Conservation (phyloP, 2,888 invertebrate species). For the Drosophila suboccidentalis region DNA sequence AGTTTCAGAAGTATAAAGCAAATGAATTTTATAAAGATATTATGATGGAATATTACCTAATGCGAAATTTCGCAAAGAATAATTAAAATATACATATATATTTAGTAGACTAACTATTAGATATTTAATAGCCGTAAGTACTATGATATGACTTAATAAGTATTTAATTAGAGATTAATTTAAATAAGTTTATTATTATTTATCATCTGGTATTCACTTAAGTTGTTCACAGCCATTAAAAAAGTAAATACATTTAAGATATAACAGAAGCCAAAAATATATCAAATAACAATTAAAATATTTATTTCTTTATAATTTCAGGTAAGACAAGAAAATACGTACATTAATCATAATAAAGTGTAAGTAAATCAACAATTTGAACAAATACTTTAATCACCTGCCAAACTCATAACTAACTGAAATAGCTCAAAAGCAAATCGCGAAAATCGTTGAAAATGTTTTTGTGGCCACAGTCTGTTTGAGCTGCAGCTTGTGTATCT, state of each 20-base stretch:
- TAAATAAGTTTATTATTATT: too few relatives aligned
- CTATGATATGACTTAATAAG: too few relatives aligned
- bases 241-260: not conserved
- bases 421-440: not conserved
- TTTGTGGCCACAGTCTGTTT: not conserved
- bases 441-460: constrained; percentile 13
- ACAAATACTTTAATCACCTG: not conserved
- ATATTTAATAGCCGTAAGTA: too few relatives aligned
- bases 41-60: too few relatives aligned
- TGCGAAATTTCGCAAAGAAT: too few relatives aligned
- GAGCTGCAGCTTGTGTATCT: constrained; percentile 6
- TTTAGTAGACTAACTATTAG: too few relatives aligned
- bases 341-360: not conserved
- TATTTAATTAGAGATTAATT: too few relatives aligned
- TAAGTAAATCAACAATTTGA: constrained; percentile 1
- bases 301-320: constrained; percentile 28
- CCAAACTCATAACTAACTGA: not conserved
- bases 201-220: too few relatives aligned
- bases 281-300: not conserved
- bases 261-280: not conserved
- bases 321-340: constrained; percentile 30
- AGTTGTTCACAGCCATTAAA: too few relatives aligned
- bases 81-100: too few relatives aligned
- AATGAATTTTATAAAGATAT: too few relatives aligned
- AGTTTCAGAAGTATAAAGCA: too few relatives aligned